Evolutionary conservation across 2,797 vertebrate species (phyloP).

Genomic region (Characodon lateralis): DNA sequence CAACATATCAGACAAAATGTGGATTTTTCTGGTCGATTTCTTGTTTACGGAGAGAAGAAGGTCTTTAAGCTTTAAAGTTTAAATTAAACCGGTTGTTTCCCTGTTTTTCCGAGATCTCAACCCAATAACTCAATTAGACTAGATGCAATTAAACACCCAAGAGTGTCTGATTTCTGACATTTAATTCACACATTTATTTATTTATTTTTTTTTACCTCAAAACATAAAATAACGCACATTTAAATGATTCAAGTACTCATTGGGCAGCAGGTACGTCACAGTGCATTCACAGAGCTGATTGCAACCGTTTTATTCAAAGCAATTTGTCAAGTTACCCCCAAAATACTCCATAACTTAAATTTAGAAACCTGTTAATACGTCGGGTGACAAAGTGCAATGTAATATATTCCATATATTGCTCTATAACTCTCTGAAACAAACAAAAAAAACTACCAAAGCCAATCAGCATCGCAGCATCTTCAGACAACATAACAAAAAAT

Average conservation of each 20-base stretch:
- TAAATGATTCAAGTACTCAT: not conserved
- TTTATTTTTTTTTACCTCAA: not conserved
- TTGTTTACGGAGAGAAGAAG: not conserved
- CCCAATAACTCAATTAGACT: not conserved
- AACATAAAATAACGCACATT: not conserved
- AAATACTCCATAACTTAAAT: not conserved
- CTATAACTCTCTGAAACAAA: not conserved
- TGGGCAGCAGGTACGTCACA: not conserved
- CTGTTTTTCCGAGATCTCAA: not conserved
- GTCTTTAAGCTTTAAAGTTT: not conserved
- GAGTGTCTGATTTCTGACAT: not conserved
- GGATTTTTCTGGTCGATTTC: not conserved
- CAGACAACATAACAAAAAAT: not conserved
- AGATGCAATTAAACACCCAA: no score
- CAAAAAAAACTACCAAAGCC: not conserved
- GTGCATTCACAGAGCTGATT: not conserved
- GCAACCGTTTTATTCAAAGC: not conserved
- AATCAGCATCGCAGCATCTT: not conserved
- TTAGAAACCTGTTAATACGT: not conserved
- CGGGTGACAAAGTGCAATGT: not conserved
- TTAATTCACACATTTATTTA: not conserved
- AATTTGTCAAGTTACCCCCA: not conserved
- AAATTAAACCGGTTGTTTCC: not conserved
- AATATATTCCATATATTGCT: not conserved
- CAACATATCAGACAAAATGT: not conserved